Evolutionary conservation across 2,888 invertebrate species (phyloP).

Genomic region (Amphipyra tragopoginis): DNA sequence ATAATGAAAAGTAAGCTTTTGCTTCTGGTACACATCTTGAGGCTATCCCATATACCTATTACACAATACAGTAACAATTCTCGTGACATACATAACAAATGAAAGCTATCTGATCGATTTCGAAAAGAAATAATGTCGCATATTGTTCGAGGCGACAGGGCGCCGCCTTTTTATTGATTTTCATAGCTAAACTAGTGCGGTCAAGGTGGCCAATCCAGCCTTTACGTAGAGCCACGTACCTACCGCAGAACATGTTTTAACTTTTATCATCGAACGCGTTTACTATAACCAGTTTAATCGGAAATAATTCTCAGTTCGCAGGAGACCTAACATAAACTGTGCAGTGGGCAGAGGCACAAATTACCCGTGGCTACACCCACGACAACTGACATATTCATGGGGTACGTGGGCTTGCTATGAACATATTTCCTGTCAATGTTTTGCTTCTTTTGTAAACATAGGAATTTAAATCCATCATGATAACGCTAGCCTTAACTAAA

Average conservation of each 20-base stretch:
- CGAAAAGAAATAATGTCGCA: slow-evolving; percentile 24
- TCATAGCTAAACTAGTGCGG: slow-evolving; percentile 51
- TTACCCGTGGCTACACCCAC: slow-evolving; percentile 44
- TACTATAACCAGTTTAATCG: slow-evolving; percentile 42
- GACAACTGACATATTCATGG: slow-evolving; percentile 24
- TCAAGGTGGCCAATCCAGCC: slow-evolving; percentile 53
- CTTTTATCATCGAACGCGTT: slow-evolving; percentile 15
- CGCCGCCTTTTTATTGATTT: slow-evolving; percentile 60
- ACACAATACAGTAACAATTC: too few species aligned
- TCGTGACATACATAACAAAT: background rate
- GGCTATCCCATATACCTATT: too few species aligned
- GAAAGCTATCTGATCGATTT: slow-evolving; percentile 31
- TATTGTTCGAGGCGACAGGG: slow-evolving; percentile 27
- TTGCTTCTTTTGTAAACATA: slow-evolving; percentile 26
- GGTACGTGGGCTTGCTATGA: slow-evolving; percentile 33
- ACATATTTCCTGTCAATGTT: slow-evolving; percentile 24
- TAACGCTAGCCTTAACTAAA: slow-evolving; percentile 20
- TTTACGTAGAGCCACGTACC: slow-evolving; percentile 5
- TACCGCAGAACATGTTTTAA: slow-evolving; percentile 20
- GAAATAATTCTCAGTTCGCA: slow-evolving; percentile 32
- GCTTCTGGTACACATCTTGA: background rate
- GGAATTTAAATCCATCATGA: slow-evolving; percentile 38
- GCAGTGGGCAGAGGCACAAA: slow-evolving; percentile 35
- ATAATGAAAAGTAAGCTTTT: background rate
- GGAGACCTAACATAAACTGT: slow-evolving; percentile 6